Evolutionary conservation across 2,888 invertebrate genomes (phyloP).

Genomic region (Cerastis rubricosa): DNA sequence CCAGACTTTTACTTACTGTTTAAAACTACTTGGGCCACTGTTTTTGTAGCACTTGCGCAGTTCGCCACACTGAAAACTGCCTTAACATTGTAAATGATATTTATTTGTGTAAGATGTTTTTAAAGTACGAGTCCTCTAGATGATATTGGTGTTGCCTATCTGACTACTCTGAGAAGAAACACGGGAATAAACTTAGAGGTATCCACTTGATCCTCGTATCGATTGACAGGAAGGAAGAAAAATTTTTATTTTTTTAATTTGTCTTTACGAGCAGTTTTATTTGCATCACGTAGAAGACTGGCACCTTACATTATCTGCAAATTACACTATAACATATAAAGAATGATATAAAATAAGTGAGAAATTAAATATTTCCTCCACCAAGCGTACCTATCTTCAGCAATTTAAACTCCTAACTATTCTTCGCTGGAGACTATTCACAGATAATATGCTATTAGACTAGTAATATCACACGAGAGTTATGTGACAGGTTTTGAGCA

Average conservation of each 20-base stretch:
- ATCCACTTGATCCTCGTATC: not conserved
- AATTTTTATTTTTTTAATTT: too few species aligned
- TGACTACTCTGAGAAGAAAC: not conserved
- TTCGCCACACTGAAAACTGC: not conserved
- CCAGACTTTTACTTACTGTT: not conserved
- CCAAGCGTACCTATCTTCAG: not conserved
- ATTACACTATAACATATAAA: not conserved
- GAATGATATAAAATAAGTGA: not conserved
- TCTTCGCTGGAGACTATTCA: not conserved
- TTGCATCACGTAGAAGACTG: not conserved
- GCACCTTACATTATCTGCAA: not conserved
- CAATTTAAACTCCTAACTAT: not conserved
- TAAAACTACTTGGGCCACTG: not conserved
- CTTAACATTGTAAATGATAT: not conserved
- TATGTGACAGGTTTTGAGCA: conserved; percentile 5
- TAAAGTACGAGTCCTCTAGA: not conserved
- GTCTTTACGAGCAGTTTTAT: not conserved
- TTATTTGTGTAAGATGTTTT: not conserved
- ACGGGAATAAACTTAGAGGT: not conserved
- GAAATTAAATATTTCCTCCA: not conserved
- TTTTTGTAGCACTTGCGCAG: not conserved
- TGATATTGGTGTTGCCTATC: not conserved
- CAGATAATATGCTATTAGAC: conserved; percentile 2
- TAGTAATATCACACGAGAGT: not conserved
- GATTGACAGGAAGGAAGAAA: not conserved